Conservation (phyloP, 2,113 vertebrate species). For the Cheilinus undulatus region DNA sequence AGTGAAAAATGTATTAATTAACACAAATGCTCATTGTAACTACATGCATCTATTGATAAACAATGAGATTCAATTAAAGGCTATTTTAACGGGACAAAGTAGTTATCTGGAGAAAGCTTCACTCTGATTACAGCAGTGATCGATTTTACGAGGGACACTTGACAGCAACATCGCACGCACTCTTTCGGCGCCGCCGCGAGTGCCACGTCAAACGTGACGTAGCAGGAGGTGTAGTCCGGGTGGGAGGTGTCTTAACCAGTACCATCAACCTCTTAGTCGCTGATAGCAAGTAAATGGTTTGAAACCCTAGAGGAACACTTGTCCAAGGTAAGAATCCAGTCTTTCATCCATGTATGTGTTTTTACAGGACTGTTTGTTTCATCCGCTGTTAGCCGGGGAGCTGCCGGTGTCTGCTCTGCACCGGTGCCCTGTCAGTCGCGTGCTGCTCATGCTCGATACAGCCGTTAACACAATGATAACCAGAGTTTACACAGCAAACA, state of each 20-base stretch:
- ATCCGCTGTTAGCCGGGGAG: background rate
- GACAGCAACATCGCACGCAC: slow-evolving; percentile 31
- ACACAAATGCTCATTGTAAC: too few species aligned
- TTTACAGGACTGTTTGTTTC: background rate
- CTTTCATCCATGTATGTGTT: background rate
- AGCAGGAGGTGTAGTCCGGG: slow-evolving; percentile 56
- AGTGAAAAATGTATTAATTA: too few species aligned
- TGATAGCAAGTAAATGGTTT: slow-evolving; percentile 11
- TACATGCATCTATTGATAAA: background rate
- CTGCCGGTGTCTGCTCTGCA: slow-evolving; percentile 7
- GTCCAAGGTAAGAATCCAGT: slow-evolving; percentile 48
- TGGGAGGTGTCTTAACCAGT: slow-evolving; percentile 23
- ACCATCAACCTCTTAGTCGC: background rate
- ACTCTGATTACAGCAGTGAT: background rate
- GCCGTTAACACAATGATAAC: background rate
- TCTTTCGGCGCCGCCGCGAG: background rate
- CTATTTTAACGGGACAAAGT: background rate
- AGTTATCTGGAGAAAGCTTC: too few species aligned
- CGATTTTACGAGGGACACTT: slow-evolving; percentile 30
- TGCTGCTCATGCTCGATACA: background rate
- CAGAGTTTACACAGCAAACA: background rate
- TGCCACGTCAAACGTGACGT: slow-evolving; percentile 79
- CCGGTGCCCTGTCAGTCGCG: slow-evolving; percentile 2
- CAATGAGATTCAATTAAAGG: background rate
- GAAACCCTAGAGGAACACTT: background rate